Percentiles rank a stretch among this genome's conserved stretches.
Evolutionary conservation across 1,140 invertebrate species (phyloP).

Genomic region (Lepidurus packardi): DNA sequence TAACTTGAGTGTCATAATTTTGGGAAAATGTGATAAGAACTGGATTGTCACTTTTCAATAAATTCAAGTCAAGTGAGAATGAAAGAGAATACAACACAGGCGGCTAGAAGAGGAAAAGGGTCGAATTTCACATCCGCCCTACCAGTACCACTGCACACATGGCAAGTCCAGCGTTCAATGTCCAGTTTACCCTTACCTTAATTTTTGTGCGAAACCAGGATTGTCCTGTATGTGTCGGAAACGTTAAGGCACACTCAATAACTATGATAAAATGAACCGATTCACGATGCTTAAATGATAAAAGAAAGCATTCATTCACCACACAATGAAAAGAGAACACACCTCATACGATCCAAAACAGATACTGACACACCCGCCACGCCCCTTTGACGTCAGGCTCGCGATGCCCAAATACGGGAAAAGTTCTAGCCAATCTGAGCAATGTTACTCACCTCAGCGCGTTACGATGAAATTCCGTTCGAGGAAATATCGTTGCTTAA

Average conservation of each 20-base stretch:
- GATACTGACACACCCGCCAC: slow-evolving; percentile 16
- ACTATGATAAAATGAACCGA: not conserved
- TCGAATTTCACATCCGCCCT: slow-evolving; percentile 7
- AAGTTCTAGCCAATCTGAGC: not conserved
- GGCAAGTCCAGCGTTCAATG: not conserved
- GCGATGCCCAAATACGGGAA: not conserved
- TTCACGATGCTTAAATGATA: not conserved
- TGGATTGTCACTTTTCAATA: too few species aligned
- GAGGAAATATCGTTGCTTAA: not conserved
- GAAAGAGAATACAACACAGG: not conserved
- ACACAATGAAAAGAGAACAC: not conserved
- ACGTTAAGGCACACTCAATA: not conserved
- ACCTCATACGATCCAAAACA: not conserved
- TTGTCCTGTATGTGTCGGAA: not conserved
- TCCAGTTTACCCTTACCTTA: not conserved
- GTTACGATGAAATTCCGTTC: not conserved
- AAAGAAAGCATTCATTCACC: not conserved
- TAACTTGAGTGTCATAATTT: too few species aligned
- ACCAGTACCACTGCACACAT: not conserved
- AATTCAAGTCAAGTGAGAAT: not conserved
- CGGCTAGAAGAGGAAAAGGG: not conserved
- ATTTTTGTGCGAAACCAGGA: not conserved
- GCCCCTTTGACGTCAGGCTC: slow-evolving; percentile 16
- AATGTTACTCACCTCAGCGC: not conserved
- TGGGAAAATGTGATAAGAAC: too few species aligned